Conservation (phyloP, 2,797 vertebrate species). For the Babyrousa celebensis region DNA sequence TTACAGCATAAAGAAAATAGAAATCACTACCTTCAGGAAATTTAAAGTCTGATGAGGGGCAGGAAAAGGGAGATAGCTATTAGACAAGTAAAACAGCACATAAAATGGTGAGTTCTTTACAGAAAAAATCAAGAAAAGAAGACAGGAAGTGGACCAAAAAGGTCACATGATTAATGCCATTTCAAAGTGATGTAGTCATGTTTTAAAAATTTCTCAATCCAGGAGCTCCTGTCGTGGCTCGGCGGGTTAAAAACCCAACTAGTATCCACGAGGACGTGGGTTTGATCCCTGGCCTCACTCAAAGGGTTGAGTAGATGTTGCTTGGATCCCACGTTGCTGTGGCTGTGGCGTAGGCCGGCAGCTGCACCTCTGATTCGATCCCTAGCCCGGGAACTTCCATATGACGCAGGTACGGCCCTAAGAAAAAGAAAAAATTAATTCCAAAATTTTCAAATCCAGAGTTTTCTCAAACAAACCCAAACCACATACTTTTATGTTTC, state of each 20-base stretch:
- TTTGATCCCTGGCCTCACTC: no score
- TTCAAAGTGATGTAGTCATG: constrained; percentile 22
- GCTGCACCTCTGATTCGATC: no score
- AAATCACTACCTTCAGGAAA: neutral
- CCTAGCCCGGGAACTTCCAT: no score
- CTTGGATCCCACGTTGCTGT: no score
- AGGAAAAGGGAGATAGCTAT: constrained; percentile 31
- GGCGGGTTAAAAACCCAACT: no score
- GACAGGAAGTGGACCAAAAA: neutral
- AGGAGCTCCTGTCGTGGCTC: no score
- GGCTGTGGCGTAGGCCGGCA: no score
- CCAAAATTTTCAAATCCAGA: neutral
- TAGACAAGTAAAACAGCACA: neutral
- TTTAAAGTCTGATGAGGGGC: neutral
- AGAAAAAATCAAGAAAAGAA: constrained; percentile 8
- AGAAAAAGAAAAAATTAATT: constrained; percentile 42
- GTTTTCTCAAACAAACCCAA: neutral
- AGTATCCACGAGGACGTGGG: no score
- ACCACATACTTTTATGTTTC: neutral
- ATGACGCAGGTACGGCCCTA: no score
- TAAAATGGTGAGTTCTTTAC: neutral
- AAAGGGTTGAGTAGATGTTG: no score
- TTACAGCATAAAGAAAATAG: neutral
- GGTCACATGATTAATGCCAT: neutral
- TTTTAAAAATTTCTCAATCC: constrained; percentile 63